phyloP scores from a whole-genome alignment of 1,140 invertebrate genomes.

The Diorhabda elongata region DNA sequence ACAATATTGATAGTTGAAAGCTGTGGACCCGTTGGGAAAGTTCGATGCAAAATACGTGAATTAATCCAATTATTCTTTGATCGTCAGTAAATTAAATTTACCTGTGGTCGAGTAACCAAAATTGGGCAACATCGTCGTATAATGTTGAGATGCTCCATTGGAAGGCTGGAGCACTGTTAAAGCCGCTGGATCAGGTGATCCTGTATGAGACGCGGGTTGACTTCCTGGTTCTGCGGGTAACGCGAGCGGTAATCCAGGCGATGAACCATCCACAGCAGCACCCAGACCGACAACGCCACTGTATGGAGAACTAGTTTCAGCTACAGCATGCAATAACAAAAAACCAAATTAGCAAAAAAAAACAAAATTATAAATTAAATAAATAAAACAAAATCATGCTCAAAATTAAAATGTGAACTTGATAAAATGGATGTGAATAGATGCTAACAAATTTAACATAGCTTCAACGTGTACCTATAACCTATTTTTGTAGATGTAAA shows the following conservation, averaged over 20 bases:
- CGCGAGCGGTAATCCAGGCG: conserved; percentile 52
- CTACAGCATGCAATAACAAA: conserved; percentile 51
- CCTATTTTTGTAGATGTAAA: too few species aligned
- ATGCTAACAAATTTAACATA: too few species aligned
- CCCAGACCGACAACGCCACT: conserved; percentile 53
- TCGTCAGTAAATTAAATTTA: conserved; percentile 41
- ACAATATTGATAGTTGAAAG: too few species aligned
- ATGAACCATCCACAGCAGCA: conserved; percentile 49
- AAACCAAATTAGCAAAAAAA: conserved; percentile 38
- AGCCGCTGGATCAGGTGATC: conserved; percentile 53
- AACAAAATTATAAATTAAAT: conserved; percentile 37
- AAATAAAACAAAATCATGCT: conserved; percentile 6
- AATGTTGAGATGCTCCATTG: conserved; percentile 46
- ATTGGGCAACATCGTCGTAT: conserved; percentile 66
- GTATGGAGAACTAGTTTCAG: conserved; percentile 55
- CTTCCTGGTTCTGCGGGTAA: conserved; percentile 54
- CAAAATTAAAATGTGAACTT: too few species aligned
- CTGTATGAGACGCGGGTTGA: conserved; percentile 51
- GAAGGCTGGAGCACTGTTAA: conserved; percentile 56
- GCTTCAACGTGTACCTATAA: too few species aligned
- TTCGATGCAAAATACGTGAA: too few species aligned
- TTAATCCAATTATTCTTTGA: too few species aligned
- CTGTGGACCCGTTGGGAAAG: too few species aligned
- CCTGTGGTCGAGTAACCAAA: conserved; percentile 69
- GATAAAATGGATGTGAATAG: too few species aligned